A percentile compares a stretch with the other conserved stretches of the same genome.
phyloP scores from a whole-genome alignment of 2,888 invertebrate genomes.

The Meloe dianella region DNA sequence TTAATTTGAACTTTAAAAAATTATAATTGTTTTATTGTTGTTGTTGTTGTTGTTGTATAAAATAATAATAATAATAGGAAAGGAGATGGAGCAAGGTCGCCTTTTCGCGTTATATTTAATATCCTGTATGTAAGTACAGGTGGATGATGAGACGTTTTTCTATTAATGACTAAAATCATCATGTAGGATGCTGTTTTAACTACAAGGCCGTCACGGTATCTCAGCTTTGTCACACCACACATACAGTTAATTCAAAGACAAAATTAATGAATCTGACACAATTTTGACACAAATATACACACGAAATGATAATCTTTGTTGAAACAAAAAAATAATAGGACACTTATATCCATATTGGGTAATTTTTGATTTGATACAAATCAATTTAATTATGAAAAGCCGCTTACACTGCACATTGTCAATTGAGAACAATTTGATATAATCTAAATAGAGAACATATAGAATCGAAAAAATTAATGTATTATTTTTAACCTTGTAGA shows the following conservation, averaged over 20 bases:
- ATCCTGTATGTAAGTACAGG: conserved; percentile 11
- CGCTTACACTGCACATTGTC: neutral
- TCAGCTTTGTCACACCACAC: conserved; percentile 11
- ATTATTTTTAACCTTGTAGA: conserved; percentile 14
- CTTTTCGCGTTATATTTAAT: neutral
- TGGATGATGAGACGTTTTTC: conserved; percentile 12
- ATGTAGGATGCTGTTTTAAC: conserved; percentile 14
- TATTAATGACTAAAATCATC: conserved; percentile 12
- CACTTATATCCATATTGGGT: neutral
- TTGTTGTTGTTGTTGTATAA: neutral
- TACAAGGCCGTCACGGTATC: conserved; percentile 10
- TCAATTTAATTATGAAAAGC: neutral
- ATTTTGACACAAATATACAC: neutral
- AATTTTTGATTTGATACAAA: conserved; percentile 7
- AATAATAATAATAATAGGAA: neutral
- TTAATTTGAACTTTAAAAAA: neutral
- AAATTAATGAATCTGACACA: conserved; percentile 9
- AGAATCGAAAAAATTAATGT: neutral
- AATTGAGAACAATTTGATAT: conserved; percentile 10
- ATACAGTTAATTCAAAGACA: neutral
- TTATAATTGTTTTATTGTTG: neutral
- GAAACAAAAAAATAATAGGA: neutral
- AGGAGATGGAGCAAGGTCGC: conserved; percentile 3
- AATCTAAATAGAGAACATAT: conserved; percentile 11
- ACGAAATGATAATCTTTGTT: neutral